phyloP scores from a whole-genome alignment of 2,797 vertebrate genomes.

The Tamandua tetradactyla region DNA sequence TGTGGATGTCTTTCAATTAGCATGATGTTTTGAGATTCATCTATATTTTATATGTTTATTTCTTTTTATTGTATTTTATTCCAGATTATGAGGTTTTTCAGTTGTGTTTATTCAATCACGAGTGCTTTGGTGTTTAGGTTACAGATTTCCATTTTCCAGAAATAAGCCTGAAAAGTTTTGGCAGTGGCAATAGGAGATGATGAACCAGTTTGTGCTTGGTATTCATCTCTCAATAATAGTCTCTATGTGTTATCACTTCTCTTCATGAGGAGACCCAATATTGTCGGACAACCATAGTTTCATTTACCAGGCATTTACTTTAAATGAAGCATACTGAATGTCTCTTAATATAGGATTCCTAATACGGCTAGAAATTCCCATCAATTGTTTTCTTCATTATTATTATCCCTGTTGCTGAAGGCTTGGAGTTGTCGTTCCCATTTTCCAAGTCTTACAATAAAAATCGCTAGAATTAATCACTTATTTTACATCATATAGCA shows the following conservation, averaged over 20 bases:
- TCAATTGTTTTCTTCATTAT: not conserved
- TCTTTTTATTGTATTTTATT: not conserved
- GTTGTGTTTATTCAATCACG: not conserved
- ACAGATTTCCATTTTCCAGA: not conserved
- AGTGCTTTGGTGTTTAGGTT: not conserved
- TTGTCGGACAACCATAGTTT: not conserved
- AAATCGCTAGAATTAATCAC: not conserved
- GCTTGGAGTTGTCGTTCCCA: not conserved
- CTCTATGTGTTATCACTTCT: not conserved
- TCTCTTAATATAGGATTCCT: not conserved
- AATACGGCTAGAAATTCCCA: not conserved
- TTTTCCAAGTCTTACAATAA: not conserved
- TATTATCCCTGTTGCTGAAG: not conserved
- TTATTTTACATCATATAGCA: not conserved
- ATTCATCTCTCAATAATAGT: not conserved
- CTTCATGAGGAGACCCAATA: not conserved
- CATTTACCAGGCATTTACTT: not conserved
- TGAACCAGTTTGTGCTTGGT: not conserved
- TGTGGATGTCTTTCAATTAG: not conserved
- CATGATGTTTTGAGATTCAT: not conserved
- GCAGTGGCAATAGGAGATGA: not conserved
- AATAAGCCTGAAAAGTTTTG: not conserved
- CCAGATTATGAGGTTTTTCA: not conserved
- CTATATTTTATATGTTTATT: not conserved
- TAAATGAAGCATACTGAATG: not conserved